Evolutionary conservation across 2,888 invertebrate genomes (phyloP).

Genomic region (Phengaris alcon): DNA sequence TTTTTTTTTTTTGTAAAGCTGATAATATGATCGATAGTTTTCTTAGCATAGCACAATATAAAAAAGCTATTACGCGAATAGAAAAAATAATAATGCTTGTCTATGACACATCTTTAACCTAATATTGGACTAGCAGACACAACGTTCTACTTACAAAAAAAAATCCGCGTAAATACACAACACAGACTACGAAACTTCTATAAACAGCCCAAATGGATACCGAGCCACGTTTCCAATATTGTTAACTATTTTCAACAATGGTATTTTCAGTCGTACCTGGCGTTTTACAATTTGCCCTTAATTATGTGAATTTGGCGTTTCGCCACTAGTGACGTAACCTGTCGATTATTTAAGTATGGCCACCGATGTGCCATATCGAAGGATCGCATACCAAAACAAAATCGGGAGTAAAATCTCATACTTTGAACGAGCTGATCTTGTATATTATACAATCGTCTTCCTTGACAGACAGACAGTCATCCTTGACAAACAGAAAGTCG

Average conservation of each 20-base stretch:
- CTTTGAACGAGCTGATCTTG: no score
- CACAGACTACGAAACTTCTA: not conserved
- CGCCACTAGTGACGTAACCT: constrained; percentile 9
- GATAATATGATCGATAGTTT: no score
- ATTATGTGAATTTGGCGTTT: constrained; percentile 6
- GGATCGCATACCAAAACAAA: not conserved
- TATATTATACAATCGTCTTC: no score
- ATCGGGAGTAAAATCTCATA: no score
- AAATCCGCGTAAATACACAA: not conserved
- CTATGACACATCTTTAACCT: not conserved
- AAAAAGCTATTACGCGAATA: no score
- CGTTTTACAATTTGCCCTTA: constrained; percentile 6
- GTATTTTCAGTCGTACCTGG: not conserved
- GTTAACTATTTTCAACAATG: not conserved
- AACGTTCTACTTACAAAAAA: constrained; percentile 2
- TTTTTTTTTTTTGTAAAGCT: no score
- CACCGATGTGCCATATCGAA: not conserved
- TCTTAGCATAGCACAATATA: no score
- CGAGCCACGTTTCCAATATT: not conserved
- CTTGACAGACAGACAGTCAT: no score
- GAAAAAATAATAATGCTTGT: not conserved
- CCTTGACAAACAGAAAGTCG: no score
- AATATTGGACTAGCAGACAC: not conserved
- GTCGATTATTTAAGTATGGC: constrained; percentile 4
- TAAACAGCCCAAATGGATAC: not conserved